These are phyloP conservation scores for Cichladusa arquata DNA, from an alignment of 2,113 vertebrate species.

Conservation along the genomic window DNA sequence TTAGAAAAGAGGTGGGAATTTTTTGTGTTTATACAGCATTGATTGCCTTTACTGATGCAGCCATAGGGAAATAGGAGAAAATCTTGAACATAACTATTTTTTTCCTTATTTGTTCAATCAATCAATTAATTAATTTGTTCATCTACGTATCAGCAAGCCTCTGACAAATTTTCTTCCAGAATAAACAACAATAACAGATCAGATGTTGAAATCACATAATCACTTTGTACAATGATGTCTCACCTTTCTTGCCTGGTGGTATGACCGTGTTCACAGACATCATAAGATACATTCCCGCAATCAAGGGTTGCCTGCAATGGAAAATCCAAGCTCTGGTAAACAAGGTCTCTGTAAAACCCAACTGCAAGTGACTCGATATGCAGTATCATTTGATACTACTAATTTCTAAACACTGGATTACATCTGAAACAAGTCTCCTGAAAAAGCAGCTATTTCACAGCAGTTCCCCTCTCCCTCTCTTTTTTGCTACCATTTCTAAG, in stretches of 20 bases:
- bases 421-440: neutral
- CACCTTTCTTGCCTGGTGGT: slow-evolving; percentile 88
- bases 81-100: neutral
- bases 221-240: neutral
- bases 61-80: neutral
- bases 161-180: neutral
- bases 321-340: slow-evolving; percentile 1
- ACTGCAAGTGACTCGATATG: neutral
- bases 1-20: neutral
- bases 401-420: neutral
- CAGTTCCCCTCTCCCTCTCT: neutral
- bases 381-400: neutral
- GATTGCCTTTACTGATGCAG: neutral
- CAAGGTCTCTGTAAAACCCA: neutral
- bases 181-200: neutral
- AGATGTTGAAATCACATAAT: neutral
- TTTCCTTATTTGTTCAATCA: neutral
- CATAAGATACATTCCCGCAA: slow-evolving; percentile 96
- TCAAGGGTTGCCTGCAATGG: slow-evolving; percentile 87
- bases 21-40: neutral
- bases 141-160: neutral
- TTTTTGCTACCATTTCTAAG: neutral
- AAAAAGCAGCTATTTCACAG: neutral
- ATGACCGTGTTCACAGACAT: slow-evolving; percentile 92
- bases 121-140: neutral